Percentiles rank a stretch among this genome's conserved stretches.
phyloP scores from a whole-genome alignment of 2,888 invertebrate species.

The Petrophora chlorosata region DNA sequence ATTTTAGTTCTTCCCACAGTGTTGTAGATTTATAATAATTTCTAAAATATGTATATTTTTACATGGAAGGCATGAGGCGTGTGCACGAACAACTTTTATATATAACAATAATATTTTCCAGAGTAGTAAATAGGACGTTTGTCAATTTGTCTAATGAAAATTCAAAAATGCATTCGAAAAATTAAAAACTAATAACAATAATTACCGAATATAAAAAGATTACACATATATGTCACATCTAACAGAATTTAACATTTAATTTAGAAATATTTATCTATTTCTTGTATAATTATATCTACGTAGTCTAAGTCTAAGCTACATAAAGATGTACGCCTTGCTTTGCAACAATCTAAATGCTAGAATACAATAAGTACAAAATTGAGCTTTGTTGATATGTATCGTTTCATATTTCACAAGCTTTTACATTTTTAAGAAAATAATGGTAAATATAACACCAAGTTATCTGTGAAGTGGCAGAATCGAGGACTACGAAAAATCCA shows the following conservation, averaged over 20 bases:
- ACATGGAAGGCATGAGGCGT: conserved; percentile 77
- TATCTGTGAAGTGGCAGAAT: too few species aligned
- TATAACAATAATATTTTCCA: conserved; percentile 29
- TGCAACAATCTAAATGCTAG: conserved; percentile 76
- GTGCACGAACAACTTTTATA: conserved; percentile 44
- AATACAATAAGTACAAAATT: conserved; percentile 81
- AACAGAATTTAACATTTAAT: conserved; percentile 34
- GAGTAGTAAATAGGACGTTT: conserved; percentile 42
- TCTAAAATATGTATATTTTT: conserved; percentile 61
- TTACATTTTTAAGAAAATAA: conserved; percentile 3
- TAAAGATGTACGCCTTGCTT: conserved; percentile 71
- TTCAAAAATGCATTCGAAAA: conserved; percentile 30
- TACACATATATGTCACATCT: conserved; percentile 26
- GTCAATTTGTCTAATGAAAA: conserved; percentile 30
- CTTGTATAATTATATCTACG: conserved; percentile 43
- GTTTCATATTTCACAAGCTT: conserved; percentile 49
- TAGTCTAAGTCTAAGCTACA: conserved; percentile 67
- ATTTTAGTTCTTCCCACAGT: conserved; percentile 32
- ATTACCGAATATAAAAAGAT: conserved; percentile 29
- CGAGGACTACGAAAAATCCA: too few species aligned
- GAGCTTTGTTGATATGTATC: conserved; percentile 80
- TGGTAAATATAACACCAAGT: neutral
- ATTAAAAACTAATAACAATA: conserved; percentile 34
- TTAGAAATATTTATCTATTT: conserved; percentile 37
- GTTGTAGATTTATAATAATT: conserved; percentile 12